These are phyloP conservation scores for Corythornis vintsioides DNA, from an alignment of 2,113 vertebrate species.

Conservation along the genomic window DNA sequence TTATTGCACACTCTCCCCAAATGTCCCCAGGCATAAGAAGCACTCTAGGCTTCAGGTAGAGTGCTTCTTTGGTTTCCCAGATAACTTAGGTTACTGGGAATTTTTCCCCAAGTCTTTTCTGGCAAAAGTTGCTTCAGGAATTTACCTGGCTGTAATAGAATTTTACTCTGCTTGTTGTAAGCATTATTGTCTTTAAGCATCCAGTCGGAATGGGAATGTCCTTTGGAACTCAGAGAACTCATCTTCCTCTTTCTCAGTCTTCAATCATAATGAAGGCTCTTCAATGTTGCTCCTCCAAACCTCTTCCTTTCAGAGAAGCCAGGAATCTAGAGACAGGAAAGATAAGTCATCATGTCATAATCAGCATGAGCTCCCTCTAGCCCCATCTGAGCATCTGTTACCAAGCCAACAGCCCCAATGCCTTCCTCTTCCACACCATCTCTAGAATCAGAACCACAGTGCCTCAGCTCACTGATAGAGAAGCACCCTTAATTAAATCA, in stretches of 20 bases:
- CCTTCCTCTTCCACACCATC: rapidly evolving
- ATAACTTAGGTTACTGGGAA: not conserved
- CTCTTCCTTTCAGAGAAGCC: slow-evolving; percentile 92
- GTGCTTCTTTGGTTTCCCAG: no score
- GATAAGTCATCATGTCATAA: not conserved
- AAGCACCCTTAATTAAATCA: not conserved
- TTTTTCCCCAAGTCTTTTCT: not conserved
- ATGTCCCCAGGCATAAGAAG: not conserved
- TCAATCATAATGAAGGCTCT: slow-evolving; percentile 92
- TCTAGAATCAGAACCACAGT: not conserved
- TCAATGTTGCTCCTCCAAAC: slow-evolving; percentile 83
- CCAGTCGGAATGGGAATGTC: not conserved
- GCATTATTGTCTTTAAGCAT: not conserved
- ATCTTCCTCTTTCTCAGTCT: not conserved
- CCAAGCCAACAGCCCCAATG: not conserved
- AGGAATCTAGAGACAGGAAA: slow-evolving; percentile 81
- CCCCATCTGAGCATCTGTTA: not conserved
- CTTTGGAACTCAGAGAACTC: not conserved
- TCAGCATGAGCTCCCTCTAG: not conserved
- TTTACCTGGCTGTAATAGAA: not conserved
- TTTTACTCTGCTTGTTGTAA: slow-evolving; percentile 4
- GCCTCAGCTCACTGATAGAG: not conserved
- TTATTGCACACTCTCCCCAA: slow-evolving; percentile 47
- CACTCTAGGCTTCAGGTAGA: not conserved
- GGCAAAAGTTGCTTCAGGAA: not conserved